Evolutionary conservation across 1,140 invertebrate species (phyloP).

Genomic region (Tetraneura akinire): DNA sequence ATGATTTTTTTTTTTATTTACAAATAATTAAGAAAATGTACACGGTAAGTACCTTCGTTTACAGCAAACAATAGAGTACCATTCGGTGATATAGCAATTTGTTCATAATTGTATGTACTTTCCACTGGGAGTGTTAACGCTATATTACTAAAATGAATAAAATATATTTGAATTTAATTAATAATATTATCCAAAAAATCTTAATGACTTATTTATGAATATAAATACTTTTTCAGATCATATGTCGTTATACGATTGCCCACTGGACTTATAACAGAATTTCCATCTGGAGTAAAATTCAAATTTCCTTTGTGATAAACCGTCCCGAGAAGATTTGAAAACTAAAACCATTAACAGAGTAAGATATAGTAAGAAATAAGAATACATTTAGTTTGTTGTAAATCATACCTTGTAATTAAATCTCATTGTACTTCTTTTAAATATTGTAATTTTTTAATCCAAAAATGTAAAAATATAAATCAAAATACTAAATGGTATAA

Average conservation of each 20-base stretch:
- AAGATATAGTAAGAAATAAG: too few relatives aligned
- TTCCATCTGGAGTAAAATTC: constrained; percentile 86
- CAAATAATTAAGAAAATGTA: constrained; percentile 39
- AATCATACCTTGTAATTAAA: constrained; percentile 18
- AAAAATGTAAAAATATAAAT: too few relatives aligned
- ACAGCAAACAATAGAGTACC: constrained; percentile 80
- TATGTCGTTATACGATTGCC: constrained; percentile 91
- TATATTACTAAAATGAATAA: constrained; percentile 75
- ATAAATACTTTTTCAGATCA: constrained; percentile 87
- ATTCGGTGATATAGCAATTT: constrained; percentile 85
- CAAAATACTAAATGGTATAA: too few relatives aligned
- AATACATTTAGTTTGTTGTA: constrained; percentile 26
- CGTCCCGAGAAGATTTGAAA: constrained; percentile 90
- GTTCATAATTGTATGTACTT: constrained; percentile 81
- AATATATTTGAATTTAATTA: constrained; percentile 12
- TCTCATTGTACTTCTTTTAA: not conserved
- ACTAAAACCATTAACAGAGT: constrained; percentile 65
- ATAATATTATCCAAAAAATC: not conserved
- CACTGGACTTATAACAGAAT: constrained; percentile 89
- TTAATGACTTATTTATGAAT: not conserved
- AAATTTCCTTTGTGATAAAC: constrained; percentile 90
- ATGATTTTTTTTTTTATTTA: not conserved
- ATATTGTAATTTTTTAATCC: too few relatives aligned
- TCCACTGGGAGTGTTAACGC: constrained; percentile 85
- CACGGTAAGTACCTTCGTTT: constrained; percentile 78